phyloP scores from a whole-genome alignment of 2,888 invertebrate genomes.

The Cetonia aurata region DNA sequence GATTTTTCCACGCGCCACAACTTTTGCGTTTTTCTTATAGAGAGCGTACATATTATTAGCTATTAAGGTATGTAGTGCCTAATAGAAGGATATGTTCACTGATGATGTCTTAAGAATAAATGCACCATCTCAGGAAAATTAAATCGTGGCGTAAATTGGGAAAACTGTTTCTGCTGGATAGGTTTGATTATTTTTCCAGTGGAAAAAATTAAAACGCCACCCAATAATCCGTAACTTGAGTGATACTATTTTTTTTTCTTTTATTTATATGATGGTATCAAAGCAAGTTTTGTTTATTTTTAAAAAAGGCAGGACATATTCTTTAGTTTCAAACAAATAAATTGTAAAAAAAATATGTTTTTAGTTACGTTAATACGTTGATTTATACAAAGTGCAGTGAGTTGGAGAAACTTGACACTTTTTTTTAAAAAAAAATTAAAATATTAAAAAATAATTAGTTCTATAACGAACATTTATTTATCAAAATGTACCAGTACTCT shows the following conservation, averaged over 20 bases:
- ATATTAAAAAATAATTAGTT: slow-evolving; percentile 38
- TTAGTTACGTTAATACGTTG: slow-evolving; percentile 3
- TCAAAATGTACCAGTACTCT: slow-evolving; percentile 51
- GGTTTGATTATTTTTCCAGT: slow-evolving; percentile 3
- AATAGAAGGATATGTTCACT: slow-evolving; percentile 36
- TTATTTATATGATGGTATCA: background rate
- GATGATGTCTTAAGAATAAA: background rate
- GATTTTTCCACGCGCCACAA: too few relatives aligned
- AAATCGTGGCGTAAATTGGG: background rate
- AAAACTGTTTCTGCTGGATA: background rate
- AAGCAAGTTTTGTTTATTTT: background rate
- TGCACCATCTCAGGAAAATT: slow-evolving; percentile 22
- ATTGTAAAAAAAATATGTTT: too few relatives aligned
- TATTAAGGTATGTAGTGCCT: slow-evolving; percentile 40
- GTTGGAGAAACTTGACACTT: slow-evolving; percentile 27
- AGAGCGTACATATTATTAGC: slow-evolving; percentile 23
- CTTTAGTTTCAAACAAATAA: slow-evolving; percentile 21
- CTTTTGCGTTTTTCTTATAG: background rate
- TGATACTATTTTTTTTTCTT: background rate
- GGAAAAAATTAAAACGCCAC: background rate
- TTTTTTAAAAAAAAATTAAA: slow-evolving; percentile 32
- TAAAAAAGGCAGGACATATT: slow-evolving; percentile 28
- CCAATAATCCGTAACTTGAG: background rate
- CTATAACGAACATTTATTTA: slow-evolving; percentile 45
- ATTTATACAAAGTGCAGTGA: slow-evolving; percentile 34